A percentile compares a stretch with the other conserved stretches of the same genome.
Evolutionary conservation across 2,797 vertebrate genomes (phyloP).

Genomic region (Fratercula arctica): DNA sequence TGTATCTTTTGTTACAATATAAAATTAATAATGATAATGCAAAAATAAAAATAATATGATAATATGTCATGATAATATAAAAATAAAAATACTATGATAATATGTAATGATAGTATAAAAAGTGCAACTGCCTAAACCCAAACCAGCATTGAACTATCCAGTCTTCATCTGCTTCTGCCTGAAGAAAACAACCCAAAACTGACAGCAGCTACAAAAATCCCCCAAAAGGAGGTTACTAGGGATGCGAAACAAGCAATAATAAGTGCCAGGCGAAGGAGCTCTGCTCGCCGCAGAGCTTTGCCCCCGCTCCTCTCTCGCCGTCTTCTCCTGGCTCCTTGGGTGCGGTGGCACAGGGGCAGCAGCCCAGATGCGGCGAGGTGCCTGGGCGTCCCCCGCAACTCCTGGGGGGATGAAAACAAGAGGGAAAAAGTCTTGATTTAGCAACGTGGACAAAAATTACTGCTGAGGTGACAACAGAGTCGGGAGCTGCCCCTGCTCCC

Average conservation of each 20-base stretch:
- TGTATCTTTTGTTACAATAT: background rate
- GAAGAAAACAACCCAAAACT: background rate
- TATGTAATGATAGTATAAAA: background rate
- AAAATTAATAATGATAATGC: background rate
- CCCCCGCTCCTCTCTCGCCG: fast-evolving
- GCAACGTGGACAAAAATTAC: background rate
- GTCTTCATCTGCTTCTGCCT: background rate
- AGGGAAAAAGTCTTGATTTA: background rate
- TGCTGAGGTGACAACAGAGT: background rate
- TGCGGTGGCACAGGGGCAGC: background rate
- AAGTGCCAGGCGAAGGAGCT: background rate
- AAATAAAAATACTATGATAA: background rate
- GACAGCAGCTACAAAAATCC: background rate
- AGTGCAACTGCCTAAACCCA: background rate
- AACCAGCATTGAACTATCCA: background rate
- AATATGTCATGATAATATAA: no score
- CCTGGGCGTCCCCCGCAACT: background rate
- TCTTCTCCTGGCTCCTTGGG: background rate
- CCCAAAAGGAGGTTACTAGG: background rate
- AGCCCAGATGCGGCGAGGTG: background rate
- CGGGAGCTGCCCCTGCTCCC: background rate
- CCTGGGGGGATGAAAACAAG: background rate
- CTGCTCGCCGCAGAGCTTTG: background rate
- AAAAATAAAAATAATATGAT: background rate
- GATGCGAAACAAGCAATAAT: background rate